Percentiles rank a stretch among this genome's conserved stretches.
phyloP scores from a whole-genome alignment of 2,113 vertebrate species.

The Enhydra lutris region DNA sequence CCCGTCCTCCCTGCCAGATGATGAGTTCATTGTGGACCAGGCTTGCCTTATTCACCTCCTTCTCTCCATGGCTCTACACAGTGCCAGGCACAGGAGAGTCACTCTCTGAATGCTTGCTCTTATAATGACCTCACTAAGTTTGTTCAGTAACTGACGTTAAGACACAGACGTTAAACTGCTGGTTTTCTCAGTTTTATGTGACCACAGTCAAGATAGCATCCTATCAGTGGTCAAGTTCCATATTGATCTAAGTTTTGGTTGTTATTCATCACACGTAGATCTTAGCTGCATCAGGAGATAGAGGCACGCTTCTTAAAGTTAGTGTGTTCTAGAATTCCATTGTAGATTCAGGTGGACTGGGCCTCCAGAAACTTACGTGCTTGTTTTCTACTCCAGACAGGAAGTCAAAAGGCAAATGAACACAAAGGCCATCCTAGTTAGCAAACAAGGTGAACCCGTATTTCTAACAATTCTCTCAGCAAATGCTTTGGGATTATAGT shows the following conservation, averaged over 20 bases:
- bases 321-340: background rate
- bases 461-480: background rate
- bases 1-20: background rate
- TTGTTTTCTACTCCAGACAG: background rate
- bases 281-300: background rate
- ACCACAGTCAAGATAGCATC: background rate
- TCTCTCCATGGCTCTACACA: background rate
- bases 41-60: background rate
- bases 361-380: background rate
- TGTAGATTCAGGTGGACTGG: background rate
- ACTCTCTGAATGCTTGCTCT: background rate
- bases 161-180: background rate
- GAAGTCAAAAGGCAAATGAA: conserved; percentile 1
- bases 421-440: background rate
- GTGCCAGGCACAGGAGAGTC: background rate
- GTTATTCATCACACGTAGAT: background rate
- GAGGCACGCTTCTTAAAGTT: background rate
- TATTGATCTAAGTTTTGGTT: background rate
- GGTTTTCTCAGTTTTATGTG: background rate
- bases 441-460: background rate
- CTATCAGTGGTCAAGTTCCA: background rate
- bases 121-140: background rate
- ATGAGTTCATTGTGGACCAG: background rate
- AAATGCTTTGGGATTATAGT: background rate
- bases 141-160: background rate